Conservation (phyloP, 2,888 invertebrate species). For the Polyommatus icarus region DNA sequence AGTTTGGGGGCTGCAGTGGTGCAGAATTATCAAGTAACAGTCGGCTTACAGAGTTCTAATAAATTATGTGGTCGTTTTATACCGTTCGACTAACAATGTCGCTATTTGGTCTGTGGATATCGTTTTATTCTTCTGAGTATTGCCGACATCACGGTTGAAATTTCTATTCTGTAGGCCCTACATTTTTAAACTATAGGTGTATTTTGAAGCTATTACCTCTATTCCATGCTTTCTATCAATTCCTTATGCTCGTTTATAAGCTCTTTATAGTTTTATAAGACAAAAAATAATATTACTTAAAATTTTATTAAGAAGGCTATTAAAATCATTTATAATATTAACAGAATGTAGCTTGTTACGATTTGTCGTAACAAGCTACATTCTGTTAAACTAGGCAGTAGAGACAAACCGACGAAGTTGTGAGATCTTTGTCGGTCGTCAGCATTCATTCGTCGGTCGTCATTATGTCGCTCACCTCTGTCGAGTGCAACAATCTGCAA, state of each 20-base stretch:
- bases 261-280: too few species aligned
- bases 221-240: too few species aligned
- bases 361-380: too few species aligned
- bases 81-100: background rate
- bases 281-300: too few species aligned
- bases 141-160: background rate
- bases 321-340: too few species aligned
- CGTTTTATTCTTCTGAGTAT: background rate
- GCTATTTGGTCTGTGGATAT: conserved; percentile 6
- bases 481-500: conserved; percentile 2
- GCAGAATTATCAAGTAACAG: conserved; percentile 35
- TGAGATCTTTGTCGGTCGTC: background rate
- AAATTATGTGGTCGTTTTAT: conserved; percentile 16
- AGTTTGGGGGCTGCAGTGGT: conserved; percentile 48
- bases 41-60: conserved; percentile 34
- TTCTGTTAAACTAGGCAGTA: too few species aligned
- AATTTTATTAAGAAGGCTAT: too few species aligned
- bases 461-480: background rate
- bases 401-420: background rate
- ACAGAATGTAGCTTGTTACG: too few species aligned
- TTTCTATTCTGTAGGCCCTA: background rate
- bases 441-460: background rate
- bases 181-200: background rate
- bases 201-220: background rate
- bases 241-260: too few species aligned